A percentile compares a stretch with the other conserved stretches of the same genome.
These are phyloP conservation scores for Poecilia wingei DNA, from an alignment of 2,797 vertebrate species.

Conservation along the genomic window DNA sequence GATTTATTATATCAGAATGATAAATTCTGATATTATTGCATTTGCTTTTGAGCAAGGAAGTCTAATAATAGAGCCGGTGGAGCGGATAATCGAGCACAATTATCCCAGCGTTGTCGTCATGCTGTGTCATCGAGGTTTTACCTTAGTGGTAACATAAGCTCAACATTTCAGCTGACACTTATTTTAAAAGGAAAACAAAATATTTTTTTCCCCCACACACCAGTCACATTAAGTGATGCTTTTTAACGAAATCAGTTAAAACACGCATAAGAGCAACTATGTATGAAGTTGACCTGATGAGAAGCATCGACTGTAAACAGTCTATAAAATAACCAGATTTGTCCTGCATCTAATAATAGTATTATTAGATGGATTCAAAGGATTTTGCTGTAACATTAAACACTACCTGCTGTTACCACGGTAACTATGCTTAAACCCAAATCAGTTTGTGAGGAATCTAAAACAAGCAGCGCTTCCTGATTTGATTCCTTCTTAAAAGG, in stretches of 20 bases:
- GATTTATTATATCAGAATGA: no score
- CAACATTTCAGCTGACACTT: background rate
- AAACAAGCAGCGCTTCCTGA: background rate
- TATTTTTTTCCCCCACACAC: background rate
- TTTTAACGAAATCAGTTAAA: background rate
- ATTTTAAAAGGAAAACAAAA: background rate
- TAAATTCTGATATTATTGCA: no score
- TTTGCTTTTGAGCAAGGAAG: background rate
- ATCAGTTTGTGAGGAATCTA: background rate
- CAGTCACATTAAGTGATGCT: background rate
- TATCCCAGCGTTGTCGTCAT: no score
- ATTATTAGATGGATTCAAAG: background rate
- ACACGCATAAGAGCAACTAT: background rate
- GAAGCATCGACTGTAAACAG: no score
- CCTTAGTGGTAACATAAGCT: background rate
- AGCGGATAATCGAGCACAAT: background rate
- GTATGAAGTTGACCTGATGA: background rate
- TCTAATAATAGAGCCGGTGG: background rate
- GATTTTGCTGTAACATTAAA: background rate
- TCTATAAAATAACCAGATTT: background rate
- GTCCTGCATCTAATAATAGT: background rate
- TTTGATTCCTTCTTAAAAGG: background rate
- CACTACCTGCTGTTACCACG: slow-evolving; percentile 16
- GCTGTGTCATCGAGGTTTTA: background rate
- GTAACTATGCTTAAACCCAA: background rate